Evolutionary conservation across 2,797 vertebrate species (phyloP).

Genomic region (Lerista edwardsae): DNA sequence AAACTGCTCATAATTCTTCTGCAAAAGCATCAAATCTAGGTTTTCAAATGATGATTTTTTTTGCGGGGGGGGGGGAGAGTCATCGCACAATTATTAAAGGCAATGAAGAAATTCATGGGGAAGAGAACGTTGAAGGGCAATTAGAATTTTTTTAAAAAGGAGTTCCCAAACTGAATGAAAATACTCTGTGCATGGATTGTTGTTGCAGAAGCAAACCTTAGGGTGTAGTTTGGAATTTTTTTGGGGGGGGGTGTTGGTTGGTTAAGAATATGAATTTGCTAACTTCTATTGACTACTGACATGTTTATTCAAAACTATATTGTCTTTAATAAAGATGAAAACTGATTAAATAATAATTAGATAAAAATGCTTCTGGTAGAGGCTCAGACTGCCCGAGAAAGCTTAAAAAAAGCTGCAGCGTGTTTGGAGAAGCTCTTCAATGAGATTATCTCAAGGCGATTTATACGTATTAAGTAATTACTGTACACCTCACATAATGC

Average conservation of each 20-base stretch:
- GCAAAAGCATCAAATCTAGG: conserved; percentile 34
- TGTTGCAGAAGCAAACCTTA: neutral
- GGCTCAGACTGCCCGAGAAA: neutral
- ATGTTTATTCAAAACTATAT: conserved; percentile 9
- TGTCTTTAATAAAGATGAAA: conserved; percentile 19
- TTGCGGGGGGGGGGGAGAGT: neutral
- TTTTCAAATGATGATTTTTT: conserved; percentile 41
- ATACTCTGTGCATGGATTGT: neutral
- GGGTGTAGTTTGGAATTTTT: neutral
- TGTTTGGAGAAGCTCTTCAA: neutral
- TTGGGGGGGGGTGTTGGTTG: neutral
- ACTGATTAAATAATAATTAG: conserved; percentile 21
- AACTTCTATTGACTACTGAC: conserved; percentile 7
- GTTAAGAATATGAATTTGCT: neutral
- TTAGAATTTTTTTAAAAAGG: neutral
- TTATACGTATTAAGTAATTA: conserved; percentile 8
- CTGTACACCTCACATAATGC: neutral
- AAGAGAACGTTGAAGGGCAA: conserved; percentile 21
- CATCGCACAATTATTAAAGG: conserved; percentile 31
- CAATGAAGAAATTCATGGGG: conserved; percentile 9
- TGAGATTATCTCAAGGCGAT: conserved; percentile 13
- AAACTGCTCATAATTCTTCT: conserved; percentile 47
- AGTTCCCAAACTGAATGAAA: conserved; percentile 7
- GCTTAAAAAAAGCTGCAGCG: neutral
- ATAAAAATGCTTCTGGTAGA: neutral